phyloP scores from a whole-genome alignment of 2,797 vertebrate genomes.

The Lithobates sylvaticus region DNA sequence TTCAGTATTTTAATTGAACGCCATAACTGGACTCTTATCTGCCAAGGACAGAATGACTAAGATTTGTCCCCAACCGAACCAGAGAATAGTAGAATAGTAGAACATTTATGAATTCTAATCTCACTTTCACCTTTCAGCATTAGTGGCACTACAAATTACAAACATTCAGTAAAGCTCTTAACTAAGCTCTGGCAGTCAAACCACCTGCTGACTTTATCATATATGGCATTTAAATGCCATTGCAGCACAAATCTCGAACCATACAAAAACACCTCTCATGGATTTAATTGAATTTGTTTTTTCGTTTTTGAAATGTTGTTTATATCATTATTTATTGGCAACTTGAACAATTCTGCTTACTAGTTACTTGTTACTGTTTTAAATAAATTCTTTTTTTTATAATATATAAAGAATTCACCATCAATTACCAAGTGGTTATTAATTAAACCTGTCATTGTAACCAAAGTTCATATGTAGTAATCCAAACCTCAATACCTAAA shows the following conservation, averaged over 20 bases:
- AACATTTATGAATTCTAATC: not conserved
- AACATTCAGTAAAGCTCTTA: conserved; percentile 16
- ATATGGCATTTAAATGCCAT: conserved; percentile 58
- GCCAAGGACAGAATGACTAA: too few species aligned
- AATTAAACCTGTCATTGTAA: too few species aligned
- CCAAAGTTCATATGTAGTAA: too few species aligned
- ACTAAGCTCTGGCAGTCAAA: conserved; percentile 22
- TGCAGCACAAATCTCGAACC: conserved; percentile 25
- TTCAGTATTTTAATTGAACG: too few species aligned
- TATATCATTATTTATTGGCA: conserved; percentile 14
- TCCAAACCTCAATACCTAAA: too few species aligned
- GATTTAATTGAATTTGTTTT: conserved; percentile 39
- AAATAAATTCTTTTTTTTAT: too few species aligned
- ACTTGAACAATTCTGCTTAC: not conserved
- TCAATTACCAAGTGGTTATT: too few species aligned
- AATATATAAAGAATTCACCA: too few species aligned
- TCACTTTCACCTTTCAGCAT: not conserved
- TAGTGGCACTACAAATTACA: conserved; percentile 2
- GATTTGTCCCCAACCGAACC: not conserved
- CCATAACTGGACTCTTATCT: too few species aligned
- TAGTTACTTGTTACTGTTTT: too few species aligned
- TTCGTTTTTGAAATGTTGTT: not conserved
- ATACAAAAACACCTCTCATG: conserved; percentile 33
- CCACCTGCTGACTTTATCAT: conserved; percentile 42
- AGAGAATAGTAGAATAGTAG: not conserved